Conservation (phyloP, 2,797 vertebrate species). For the Hylomyscus alleni region DNA sequence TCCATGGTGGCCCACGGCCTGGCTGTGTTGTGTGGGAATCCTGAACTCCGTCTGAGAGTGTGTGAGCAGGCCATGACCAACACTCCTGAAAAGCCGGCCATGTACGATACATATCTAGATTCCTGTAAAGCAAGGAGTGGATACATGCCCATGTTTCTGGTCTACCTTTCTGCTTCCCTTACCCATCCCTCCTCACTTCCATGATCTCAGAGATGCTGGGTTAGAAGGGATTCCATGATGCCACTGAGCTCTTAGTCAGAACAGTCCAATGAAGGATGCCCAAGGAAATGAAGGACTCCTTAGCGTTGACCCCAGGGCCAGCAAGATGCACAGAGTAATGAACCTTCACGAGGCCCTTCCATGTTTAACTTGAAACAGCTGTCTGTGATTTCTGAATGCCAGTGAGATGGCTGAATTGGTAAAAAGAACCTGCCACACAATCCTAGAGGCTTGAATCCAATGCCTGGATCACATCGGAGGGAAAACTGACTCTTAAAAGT, state of each 20-base stretch:
- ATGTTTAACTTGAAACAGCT: not conserved
- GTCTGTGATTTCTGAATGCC: not conserved
- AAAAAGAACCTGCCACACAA: not conserved
- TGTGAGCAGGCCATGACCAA: not conserved
- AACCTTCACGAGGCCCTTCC: not conserved
- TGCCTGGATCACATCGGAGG: not conserved
- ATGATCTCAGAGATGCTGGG: conserved; percentile 27
- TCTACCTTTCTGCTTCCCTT: not conserved
- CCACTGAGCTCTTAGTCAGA: not conserved
- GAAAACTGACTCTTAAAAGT: not conserved
- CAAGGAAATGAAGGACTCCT: not conserved
- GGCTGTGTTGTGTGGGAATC: not conserved
- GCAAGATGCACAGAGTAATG: not conserved
- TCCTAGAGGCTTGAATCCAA: not conserved
- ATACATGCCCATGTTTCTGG: not conserved
- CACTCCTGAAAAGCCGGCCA: not conserved
- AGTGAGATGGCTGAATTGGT: not conserved
- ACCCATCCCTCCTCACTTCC: not conserved
- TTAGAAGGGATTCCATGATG: not conserved
- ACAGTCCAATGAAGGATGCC: not conserved
- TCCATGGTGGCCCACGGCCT: not conserved
- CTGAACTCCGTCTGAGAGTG: not conserved
- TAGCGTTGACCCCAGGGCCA: not conserved
- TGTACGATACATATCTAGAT: not conserved
- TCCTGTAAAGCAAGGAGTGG: not conserved